phyloP scores from a whole-genome alignment of 1,140 invertebrate genomes.

The Heliconius himera region DNA sequence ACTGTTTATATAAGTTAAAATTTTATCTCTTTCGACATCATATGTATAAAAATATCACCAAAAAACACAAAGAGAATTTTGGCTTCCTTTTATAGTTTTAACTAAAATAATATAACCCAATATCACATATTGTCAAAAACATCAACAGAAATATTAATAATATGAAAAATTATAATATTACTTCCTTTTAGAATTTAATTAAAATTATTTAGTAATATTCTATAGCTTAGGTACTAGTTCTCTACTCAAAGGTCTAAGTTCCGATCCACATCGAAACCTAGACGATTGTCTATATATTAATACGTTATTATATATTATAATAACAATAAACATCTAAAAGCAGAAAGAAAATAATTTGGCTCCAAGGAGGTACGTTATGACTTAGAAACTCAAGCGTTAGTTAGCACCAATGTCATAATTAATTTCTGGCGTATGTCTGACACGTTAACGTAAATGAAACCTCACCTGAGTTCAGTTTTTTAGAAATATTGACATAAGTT shows the following conservation, averaged over 20 bases:
- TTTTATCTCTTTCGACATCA: not conserved
- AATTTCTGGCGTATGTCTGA: conserved; percentile 36
- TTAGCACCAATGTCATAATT: conserved; percentile 47
- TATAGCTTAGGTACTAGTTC: too few relatives aligned
- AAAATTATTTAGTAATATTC: too few relatives aligned
- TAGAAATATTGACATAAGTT: not conserved
- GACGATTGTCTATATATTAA: too few relatives aligned
- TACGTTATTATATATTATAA: not conserved
- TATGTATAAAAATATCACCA: not conserved
- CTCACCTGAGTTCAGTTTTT: not conserved
- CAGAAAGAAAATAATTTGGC: not conserved
- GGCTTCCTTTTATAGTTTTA: not conserved
- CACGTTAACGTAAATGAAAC: conserved; percentile 41
- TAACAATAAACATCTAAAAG: not conserved
- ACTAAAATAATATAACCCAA: not conserved
- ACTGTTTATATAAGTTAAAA: not conserved
- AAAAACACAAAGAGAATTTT: too few relatives aligned
- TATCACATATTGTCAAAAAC: too few relatives aligned
- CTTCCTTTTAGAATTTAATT: too few relatives aligned
- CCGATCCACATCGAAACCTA: too few relatives aligned
- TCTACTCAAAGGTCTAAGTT: too few relatives aligned
- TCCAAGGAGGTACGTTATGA: conserved; percentile 2
- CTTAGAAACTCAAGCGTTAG: conserved; percentile 32
- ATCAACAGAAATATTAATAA: too few relatives aligned
- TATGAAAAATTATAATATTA: too few relatives aligned